These are phyloP conservation scores for Chaetodon trifascialis DNA, from an alignment of 2,113 vertebrate species.

Conservation along the genomic window DNA sequence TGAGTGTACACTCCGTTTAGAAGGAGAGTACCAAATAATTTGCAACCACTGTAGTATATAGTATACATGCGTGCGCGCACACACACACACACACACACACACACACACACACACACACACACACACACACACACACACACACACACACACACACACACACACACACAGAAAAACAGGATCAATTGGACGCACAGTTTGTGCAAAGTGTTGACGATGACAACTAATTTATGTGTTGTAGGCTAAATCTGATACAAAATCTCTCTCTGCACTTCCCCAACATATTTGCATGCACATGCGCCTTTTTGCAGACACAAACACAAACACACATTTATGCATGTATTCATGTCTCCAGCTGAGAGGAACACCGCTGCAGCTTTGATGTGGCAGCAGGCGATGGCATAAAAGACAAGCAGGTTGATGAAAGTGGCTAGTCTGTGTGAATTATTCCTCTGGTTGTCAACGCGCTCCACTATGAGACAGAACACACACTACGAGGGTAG, in stretches of 20 bases:
- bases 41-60: slow-evolving; percentile 70
- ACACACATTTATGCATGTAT: slow-evolving; percentile 93
- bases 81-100: slow-evolving; percentile 17
- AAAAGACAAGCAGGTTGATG: slow-evolving; percentile 86
- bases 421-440: slow-evolving; percentile 87
- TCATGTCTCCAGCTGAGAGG: slow-evolving; percentile 89
- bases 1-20: slow-evolving; percentile 88
- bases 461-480: slow-evolving; percentile 77
- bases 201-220: slow-evolving; percentile 51
- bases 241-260: slow-evolving; percentile 54
- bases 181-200: slow-evolving; percentile 29
- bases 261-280: slow-evolving; percentile 40
- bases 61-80: not conserved
- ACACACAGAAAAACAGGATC: slow-evolving; percentile 4
- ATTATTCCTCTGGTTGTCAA: slow-evolving; percentile 88
- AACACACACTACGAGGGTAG: slow-evolving; percentile 82
- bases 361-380: slow-evolving; percentile 89
- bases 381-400: slow-evolving; percentile 86
- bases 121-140: slow-evolving; percentile 19
- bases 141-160: slow-evolving; percentile 24
- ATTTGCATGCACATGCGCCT: slow-evolving; percentile 63
- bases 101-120: slow-evolving; percentile 22
- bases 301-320: slow-evolving; percentile 47
- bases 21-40: slow-evolving; percentile 89
- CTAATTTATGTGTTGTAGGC: slow-evolving; percentile 45